Conservation (phyloP, 2,888 invertebrate species). For the Ecliptopera silaceata region DNA sequence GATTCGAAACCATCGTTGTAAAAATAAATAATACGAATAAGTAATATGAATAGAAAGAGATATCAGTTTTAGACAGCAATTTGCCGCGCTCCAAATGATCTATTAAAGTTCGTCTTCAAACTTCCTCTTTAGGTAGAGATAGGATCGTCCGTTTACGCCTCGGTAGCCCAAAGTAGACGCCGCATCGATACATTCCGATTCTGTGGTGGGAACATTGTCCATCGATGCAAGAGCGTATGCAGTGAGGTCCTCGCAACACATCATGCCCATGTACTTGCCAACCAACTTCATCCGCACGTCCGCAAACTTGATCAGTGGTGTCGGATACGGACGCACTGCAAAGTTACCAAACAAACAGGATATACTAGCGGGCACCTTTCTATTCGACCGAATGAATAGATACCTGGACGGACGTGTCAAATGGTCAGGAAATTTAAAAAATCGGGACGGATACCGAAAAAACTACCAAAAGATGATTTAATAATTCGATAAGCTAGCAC, state of each 20-base stretch:
- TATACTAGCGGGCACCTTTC: conserved; percentile 2
- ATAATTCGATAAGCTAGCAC: conserved; percentile 21
- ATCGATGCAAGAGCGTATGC: conserved; percentile 57
- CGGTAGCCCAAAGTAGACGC: conserved; percentile 52
- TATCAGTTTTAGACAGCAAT: background rate
- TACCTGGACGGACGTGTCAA: conserved; percentile 15
- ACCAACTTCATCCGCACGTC: conserved; percentile 65
- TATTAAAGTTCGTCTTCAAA: conserved; percentile 40
- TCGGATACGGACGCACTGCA: conserved; percentile 57
- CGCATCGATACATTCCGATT: conserved; percentile 50
- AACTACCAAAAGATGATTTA: conserved; percentile 9
- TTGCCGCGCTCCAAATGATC: conserved; percentile 5
- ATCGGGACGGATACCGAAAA: conserved; percentile 15
- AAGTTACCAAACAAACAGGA: conserved; percentile 26
- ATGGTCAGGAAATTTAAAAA: conserved; percentile 15
- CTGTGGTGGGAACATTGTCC: conserved; percentile 56
- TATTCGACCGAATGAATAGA: conserved; percentile 6
- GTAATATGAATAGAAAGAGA: background rate
- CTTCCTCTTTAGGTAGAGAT: conserved; percentile 48
- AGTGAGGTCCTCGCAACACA: conserved; percentile 67
- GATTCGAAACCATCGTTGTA: background rate
- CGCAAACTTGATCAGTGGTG: conserved; percentile 57
- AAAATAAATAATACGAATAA: too few species aligned
- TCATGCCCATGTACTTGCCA: conserved; percentile 60
- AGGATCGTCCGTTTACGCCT: conserved; percentile 54